phyloP scores from a whole-genome alignment of 2,113 vertebrate species.

The Lophochroa leadbeateri region DNA sequence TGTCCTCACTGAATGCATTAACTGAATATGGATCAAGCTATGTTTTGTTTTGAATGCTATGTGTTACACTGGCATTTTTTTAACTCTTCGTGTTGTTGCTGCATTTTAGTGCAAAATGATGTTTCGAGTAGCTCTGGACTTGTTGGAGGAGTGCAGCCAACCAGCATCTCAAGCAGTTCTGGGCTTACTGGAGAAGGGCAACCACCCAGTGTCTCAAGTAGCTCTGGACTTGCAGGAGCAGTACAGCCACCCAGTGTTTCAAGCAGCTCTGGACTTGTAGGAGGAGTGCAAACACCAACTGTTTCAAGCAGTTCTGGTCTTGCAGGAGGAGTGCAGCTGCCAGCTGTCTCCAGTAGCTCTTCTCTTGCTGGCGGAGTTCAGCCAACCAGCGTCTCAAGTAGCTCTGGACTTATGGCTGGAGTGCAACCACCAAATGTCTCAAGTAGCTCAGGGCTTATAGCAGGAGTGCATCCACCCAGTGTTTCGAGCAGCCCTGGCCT shows the following conservation, averaged over 20 bases:
- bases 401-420: slow-evolving; percentile 83
- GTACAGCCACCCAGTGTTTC: slow-evolving; percentile 82
- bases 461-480: slow-evolving; percentile 71
- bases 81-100: slow-evolving; percentile 31
- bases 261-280: slow-evolving; percentile 64
- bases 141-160: slow-evolving; percentile 85
- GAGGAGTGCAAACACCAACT: slow-evolving; percentile 69
- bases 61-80: background rate
- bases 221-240: slow-evolving; percentile 82
- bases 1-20: background rate
- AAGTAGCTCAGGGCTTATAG: slow-evolving; percentile 73
- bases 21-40: background rate
- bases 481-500: slow-evolving; percentile 82
- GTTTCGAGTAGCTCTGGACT: slow-evolving; percentile 80
- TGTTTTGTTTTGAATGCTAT: background rate
- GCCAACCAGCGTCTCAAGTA: slow-evolving; percentile 65
- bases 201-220: slow-evolving; percentile 70
- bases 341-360: slow-evolving; percentile 70
- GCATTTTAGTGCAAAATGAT: slow-evolving; percentile 86
- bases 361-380: slow-evolving; percentile 73
- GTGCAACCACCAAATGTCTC: slow-evolving; percentile 80
- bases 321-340: slow-evolving; percentile 75
- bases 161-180: slow-evolving; percentile 72
- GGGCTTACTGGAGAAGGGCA: slow-evolving; percentile 72
- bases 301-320: slow-evolving; percentile 76